Evolutionary conservation across 2,113 vertebrate species (phyloP).

Genomic region (Merops nubicus): DNA sequence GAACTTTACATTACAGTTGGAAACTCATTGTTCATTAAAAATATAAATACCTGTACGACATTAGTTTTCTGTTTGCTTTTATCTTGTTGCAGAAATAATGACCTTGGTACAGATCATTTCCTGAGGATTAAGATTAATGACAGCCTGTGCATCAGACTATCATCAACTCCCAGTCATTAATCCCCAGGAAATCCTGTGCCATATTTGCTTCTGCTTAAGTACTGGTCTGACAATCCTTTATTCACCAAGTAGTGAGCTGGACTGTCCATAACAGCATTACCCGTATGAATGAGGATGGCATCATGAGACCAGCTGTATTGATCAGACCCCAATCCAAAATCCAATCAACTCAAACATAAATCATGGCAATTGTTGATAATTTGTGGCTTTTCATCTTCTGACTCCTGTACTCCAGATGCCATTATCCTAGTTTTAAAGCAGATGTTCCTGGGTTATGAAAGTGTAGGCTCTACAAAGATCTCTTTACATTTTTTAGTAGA

Average conservation of each 20-base stretch:
- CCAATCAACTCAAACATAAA: neutral
- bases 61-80: conserved; percentile 15
- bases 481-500: neutral
- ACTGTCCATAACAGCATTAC: neutral
- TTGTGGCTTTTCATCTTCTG: neutral
- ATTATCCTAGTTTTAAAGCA: neutral
- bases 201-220: conserved; percentile 64
- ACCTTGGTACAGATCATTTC: conserved; percentile 47
- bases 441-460: neutral
- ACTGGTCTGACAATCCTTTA: conserved; percentile 32
- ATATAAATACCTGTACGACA: neutral
- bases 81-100: conserved; percentile 50
- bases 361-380: neutral
- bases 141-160: conserved; percentile 44
- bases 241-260: neutral
- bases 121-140: conserved; percentile 58
- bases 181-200: conserved; percentile 63
- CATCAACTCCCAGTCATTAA: conserved; percentile 63
- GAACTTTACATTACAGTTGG: neutral
- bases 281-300: neutral
- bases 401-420: neutral
- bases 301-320: neutral
- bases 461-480: neutral
- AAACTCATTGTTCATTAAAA: conserved; percentile 13
- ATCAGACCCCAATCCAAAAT: neutral